Evolutionary conservation across 2,888 invertebrate genomes (phyloP).

Genomic region (Napeogenes sylphis): DNA sequence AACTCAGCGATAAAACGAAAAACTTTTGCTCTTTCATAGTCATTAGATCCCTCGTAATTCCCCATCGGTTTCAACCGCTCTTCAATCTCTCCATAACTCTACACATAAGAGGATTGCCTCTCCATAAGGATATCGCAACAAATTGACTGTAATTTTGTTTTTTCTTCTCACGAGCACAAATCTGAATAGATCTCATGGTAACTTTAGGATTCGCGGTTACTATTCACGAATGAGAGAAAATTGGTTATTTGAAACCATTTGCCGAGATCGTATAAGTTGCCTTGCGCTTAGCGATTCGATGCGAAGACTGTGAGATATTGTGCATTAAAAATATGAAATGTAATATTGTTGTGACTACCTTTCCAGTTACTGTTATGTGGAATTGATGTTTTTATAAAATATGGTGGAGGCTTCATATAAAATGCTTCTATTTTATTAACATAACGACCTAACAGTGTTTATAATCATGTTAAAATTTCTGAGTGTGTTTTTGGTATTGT

Average conservation of each 20-base stretch:
- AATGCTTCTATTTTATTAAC: too few relatives aligned
- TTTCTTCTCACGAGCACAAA: slow-evolving; percentile 70
- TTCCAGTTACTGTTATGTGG: background rate
- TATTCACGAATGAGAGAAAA: slow-evolving; percentile 57
- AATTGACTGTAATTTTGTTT: slow-evolving; percentile 72
- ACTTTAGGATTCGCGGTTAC: slow-evolving; percentile 53
- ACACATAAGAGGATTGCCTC: slow-evolving; percentile 64
- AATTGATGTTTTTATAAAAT: too few relatives aligned
- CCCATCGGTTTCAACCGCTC: slow-evolving; percentile 39
- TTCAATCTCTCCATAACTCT: slow-evolving; percentile 48
- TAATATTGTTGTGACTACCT: background rate
- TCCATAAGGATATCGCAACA: slow-evolving; percentile 70
- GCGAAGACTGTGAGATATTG: too few relatives aligned
- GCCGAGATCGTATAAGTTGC: slow-evolving; percentile 42
- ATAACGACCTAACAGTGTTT: too few relatives aligned
- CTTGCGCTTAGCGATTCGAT: slow-evolving; percentile 35
- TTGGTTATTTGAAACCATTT: slow-evolving; percentile 63
- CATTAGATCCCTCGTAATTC: slow-evolving; percentile 55
- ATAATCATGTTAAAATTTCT: too few relatives aligned
- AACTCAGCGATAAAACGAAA: slow-evolving; percentile 50
- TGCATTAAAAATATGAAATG: background rate
- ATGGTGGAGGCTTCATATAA: too few relatives aligned
- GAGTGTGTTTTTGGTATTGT: too few relatives aligned
- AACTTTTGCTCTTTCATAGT: slow-evolving; percentile 61
- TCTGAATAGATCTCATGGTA: slow-evolving; percentile 52